Conservation (phyloP, 2,797 vertebrate species). For the Leuciscus waleckii region DNA sequence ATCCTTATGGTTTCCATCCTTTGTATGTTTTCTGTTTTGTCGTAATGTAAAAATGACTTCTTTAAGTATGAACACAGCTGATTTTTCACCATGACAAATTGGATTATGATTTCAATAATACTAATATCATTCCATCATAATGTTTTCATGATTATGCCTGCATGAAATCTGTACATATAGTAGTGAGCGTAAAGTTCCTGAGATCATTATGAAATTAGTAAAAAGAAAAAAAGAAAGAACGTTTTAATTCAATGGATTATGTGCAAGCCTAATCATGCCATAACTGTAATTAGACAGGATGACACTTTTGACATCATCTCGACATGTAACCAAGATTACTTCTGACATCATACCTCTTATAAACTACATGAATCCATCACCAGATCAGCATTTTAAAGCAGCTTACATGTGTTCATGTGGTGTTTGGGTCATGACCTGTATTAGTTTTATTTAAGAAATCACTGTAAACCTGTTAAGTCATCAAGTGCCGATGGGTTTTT, state of each 20-base stretch:
- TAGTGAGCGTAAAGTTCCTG: background rate
- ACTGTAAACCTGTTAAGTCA: slow-evolving; percentile 22
- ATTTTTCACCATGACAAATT: background rate
- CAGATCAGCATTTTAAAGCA: background rate
- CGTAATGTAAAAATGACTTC: background rate
- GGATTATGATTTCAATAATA: background rate
- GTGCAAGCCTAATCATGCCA: background rate
- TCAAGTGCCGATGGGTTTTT: background rate
- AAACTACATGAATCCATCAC: background rate
- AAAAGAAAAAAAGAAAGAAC: background rate
- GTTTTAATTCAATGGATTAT: background rate
- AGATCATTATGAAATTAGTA: background rate
- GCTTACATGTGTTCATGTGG: background rate
- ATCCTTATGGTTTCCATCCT: background rate
- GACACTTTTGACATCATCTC: background rate
- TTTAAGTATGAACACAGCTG: background rate
- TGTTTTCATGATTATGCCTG: background rate
- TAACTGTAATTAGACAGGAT: background rate
- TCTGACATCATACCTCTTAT: background rate
- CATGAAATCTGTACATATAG: background rate
- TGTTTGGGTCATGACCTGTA: background rate
- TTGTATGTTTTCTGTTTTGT: background rate
- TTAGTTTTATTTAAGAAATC: slow-evolving; percentile 1
- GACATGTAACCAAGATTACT: background rate
- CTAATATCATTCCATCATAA: background rate